Evolutionary conservation across 1,140 invertebrate genomes (phyloP).

Genomic region (Pristionchus pacificus): DNA sequence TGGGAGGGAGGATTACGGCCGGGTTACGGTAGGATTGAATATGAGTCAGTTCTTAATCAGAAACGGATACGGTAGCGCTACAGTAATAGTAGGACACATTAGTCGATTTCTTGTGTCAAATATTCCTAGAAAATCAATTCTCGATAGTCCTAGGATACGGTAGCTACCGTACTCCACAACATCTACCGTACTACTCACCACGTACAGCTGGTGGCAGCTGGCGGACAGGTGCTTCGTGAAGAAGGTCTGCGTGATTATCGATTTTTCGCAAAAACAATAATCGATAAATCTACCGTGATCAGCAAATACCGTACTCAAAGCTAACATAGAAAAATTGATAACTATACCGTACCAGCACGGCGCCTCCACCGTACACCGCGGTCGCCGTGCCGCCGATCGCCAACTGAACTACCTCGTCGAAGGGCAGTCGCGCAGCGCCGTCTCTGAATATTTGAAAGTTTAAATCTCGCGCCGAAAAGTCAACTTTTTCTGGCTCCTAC

Average conservation of each 20-base stretch:
- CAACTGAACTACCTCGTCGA: background rate
- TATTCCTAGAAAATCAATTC: slow-evolving; percentile 11
- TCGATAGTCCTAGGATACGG: slow-evolving; percentile 6
- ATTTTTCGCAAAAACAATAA: background rate
- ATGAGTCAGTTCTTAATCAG: too few relatives aligned
- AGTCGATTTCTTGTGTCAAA: background rate
- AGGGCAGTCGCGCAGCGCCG: background rate
- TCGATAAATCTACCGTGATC: background rate
- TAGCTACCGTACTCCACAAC: background rate
- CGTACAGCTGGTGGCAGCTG: background rate
- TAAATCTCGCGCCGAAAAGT: background rate
- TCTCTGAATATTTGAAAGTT: background rate
- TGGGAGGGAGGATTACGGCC: slow-evolving; percentile 38
- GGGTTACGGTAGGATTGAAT: too few relatives aligned
- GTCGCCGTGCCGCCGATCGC: too few relatives aligned
- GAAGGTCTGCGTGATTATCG: slow-evolving; percentile 8
- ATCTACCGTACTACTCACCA: background rate
- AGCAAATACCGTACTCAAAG: too few relatives aligned
- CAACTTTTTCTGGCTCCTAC: slow-evolving; percentile 17
- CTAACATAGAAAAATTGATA: too few relatives aligned
- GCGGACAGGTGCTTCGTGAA: slow-evolving; percentile 3
- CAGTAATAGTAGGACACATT: slow-evolving; percentile 19
- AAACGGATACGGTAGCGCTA: slow-evolving; percentile 27
- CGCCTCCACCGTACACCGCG: too few relatives aligned
- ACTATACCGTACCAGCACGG: too few relatives aligned